Evolutionary conservation across 2,113 vertebrate species (phyloP).

Genomic region (Loxodonta africana): DNA sequence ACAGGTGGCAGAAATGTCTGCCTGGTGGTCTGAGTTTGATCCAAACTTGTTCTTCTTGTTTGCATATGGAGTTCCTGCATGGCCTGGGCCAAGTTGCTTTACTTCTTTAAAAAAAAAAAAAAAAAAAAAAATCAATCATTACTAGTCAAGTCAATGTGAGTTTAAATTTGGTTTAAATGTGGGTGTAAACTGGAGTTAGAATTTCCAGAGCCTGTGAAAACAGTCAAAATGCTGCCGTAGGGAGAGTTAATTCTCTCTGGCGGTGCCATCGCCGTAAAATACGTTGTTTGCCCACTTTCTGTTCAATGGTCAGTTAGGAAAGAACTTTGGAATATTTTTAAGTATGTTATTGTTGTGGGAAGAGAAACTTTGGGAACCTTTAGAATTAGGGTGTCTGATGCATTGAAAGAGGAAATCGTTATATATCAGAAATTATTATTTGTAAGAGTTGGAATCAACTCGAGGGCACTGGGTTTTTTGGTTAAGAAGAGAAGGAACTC

Average conservation of each 20-base stretch:
- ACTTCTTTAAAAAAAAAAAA: neutral
- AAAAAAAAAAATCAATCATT: neutral
- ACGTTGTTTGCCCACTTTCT: too few relatives aligned
- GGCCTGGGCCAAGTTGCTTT: neutral
- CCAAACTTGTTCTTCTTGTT: too few relatives aligned
- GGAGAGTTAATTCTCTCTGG: too few relatives aligned
- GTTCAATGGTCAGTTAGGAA: neutral
- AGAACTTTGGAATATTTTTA: neutral
- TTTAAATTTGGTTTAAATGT: neutral
- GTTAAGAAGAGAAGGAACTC: neutral
- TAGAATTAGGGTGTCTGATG: neutral
- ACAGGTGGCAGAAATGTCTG: neutral
- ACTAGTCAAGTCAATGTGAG: neutral
- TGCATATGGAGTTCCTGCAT: neutral
- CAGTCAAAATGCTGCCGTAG: neutral
- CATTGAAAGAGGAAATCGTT: neutral
- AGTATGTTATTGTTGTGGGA: neutral
- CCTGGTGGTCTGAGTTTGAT: neutral
- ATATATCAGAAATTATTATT: neutral
- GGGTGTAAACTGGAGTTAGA: neutral
- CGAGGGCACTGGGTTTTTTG: too few relatives aligned
- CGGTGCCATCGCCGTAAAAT: neutral
- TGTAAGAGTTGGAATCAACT: neutral
- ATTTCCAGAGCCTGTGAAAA: neutral
- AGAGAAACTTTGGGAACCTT: neutral